Evolutionary conservation across 1,140 invertebrate species (phyloP).

Genomic region (Archivesica marissinica): DNA sequence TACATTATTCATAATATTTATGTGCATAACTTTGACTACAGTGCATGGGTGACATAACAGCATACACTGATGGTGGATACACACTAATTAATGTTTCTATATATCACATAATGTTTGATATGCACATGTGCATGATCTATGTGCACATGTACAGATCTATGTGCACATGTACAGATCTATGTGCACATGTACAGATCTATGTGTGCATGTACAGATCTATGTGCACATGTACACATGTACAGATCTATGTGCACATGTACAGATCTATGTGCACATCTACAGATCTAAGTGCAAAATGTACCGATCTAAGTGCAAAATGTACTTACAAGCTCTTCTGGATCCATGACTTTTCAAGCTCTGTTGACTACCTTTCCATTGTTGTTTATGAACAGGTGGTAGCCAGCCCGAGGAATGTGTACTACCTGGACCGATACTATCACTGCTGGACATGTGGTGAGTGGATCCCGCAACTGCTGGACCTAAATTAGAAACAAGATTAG

Average conservation of each 20-base stretch:
- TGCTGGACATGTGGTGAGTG: slow-evolving; percentile 62
- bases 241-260: not conserved
- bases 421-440: slow-evolving; percentile 65
- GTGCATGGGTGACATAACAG: no score
- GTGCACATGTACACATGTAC: not conserved
- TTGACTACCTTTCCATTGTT: slow-evolving; percentile 72
- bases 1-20: no score
- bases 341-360: slow-evolving; percentile 70
- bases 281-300: not conserved
- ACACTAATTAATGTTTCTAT: no score
- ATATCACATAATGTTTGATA: no score
- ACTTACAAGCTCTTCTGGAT: slow-evolving; percentile 70
- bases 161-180: not conserved
- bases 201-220: not conserved
- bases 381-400: slow-evolving; percentile 54
- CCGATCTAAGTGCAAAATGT: not conserved
- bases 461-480: not conserved
- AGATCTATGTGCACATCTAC: no score
- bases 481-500: no score
- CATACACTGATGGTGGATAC: no score
- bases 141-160: not conserved
- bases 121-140: no score
- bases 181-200: no score
- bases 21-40: no score
- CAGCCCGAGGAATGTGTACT: slow-evolving; percentile 52